phyloP scores from a whole-genome alignment of 2,888 invertebrate genomes.

The Synergus laeviventris region DNA sequence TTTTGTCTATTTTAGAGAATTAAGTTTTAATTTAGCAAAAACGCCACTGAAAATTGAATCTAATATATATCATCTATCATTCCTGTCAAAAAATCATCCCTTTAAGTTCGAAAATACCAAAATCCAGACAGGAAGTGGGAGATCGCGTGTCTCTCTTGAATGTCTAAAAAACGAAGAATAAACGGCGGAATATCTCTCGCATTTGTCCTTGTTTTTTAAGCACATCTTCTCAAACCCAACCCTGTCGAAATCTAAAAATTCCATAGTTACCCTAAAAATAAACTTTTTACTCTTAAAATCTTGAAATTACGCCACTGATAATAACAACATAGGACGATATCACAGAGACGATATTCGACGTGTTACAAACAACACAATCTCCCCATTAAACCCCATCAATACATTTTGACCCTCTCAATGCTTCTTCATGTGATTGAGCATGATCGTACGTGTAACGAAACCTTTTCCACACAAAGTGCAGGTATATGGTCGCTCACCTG shows the following conservation, averaged over 20 bases:
- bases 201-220: too few relatives aligned
- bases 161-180: too few relatives aligned
- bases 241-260: too few relatives aligned
- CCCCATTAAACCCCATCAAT: background rate
- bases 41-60: background rate
- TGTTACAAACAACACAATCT: background rate
- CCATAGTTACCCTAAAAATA: background rate
- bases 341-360: constrained; percentile 51
- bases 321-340: constrained; percentile 44
- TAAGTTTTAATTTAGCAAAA: too few relatives aligned
- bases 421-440: constrained; percentile 76
- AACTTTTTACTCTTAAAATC: background rate
- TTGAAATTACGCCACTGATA: constrained; percentile 10
- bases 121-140: too few relatives aligned
- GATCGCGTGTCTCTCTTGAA: too few relatives aligned
- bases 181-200: too few relatives aligned
- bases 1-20: too few relatives aligned
- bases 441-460: constrained; percentile 74
- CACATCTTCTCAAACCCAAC: too few relatives aligned
- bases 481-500: constrained; percentile 74
- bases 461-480: constrained; percentile 74
- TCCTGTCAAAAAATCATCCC: background rate
- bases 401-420: constrained; percentile 58
- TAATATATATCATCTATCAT: background rate
- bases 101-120: background rate